These are phyloP conservation scores for Leptopilina myrica DNA, from an alignment of 2,888 invertebrate genomes.

Conservation along the genomic window DNA sequence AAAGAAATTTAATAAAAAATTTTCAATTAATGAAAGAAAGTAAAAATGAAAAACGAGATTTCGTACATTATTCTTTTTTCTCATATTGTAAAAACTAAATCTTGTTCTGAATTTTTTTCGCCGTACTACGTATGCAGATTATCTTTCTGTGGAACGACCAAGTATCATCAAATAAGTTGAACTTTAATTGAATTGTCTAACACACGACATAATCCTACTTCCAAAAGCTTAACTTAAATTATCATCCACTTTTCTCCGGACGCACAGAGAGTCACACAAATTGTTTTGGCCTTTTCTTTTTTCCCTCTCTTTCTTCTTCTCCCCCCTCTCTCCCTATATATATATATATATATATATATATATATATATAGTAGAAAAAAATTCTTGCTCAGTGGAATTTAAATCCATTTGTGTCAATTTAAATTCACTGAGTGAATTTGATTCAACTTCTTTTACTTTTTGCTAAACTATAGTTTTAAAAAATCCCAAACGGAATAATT, in stretches of 20 bases:
- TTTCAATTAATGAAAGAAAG: not conserved
- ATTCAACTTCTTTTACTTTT: no score
- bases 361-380: no score
- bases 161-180: slow-evolving; percentile 35
- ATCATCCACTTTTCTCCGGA: slow-evolving; percentile 18
- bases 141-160: slow-evolving; percentile 25
- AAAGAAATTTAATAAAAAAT: not conserved
- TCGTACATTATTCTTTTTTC: not conserved
- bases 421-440: no score
- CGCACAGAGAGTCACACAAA: slow-evolving; percentile 8
- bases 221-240: slow-evolving; percentile 15
- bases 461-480: no score
- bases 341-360: no score
- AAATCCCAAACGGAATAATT: no score
- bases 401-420: no score
- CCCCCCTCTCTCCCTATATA: not conserved
- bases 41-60: not conserved
- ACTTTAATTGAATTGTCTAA: slow-evolving; percentile 36
- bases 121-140: slow-evolving; percentile 25
- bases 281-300: slow-evolving; percentile 2
- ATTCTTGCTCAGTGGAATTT: no score
- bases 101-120: not conserved
- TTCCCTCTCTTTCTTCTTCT: not conserved
- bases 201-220: slow-evolving; percentile 24
- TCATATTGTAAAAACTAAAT: not conserved